Evolutionary conservation across 2,797 vertebrate species (phyloP), one percentile per base, ranked within the genome.

Genomic region (Emys orbicularis): DNA sequence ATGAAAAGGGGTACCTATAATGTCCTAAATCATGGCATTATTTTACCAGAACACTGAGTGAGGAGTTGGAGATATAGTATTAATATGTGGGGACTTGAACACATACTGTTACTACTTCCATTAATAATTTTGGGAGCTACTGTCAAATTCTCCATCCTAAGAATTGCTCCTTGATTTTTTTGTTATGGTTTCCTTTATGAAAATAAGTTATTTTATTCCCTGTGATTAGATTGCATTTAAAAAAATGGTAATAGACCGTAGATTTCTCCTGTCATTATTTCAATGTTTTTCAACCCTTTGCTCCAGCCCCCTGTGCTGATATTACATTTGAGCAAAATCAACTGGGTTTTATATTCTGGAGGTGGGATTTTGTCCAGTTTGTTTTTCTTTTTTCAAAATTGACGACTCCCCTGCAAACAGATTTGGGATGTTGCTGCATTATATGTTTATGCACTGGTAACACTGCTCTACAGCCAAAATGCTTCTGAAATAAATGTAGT

Each of bases 341-440:
- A 2, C 1, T 50, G 3, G 1, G 18, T 57, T 72, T 83, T 87
- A 10, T 41, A 1, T 56, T 94, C 21, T 16, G 27, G 16, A 84
- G 6, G 23, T 83, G 88, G 84, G n/a, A 79, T 94, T 93, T 89
- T 12, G 8, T 25, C 57, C 31, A 74, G 94, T 93, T 89, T 15
- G 8, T 29, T 68, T 27, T 84, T n/a, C 25, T 90, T 59, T 47
- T 41, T 83, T 12, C 4, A 41, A 3, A 57, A 2, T 8, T 53
- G 76, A 12, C 18, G 52, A 1, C 5, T 37, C 3, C 86, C 89
- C 68, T 65, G 31, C 49, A 59, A 72, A 31, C 44, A 85, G 37
- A 65, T 49, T 53, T 80, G 31, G 57, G 5, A 15, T 91, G 86
- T 37, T 5, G 1, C 68, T 44, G 34, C 72, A 27, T 84, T 82